Percentiles rank a stretch among this genome's conserved stretches.
Conservation (phyloP, 1,140 invertebrate genomes). For the Calycopis cecrops region DNA sequence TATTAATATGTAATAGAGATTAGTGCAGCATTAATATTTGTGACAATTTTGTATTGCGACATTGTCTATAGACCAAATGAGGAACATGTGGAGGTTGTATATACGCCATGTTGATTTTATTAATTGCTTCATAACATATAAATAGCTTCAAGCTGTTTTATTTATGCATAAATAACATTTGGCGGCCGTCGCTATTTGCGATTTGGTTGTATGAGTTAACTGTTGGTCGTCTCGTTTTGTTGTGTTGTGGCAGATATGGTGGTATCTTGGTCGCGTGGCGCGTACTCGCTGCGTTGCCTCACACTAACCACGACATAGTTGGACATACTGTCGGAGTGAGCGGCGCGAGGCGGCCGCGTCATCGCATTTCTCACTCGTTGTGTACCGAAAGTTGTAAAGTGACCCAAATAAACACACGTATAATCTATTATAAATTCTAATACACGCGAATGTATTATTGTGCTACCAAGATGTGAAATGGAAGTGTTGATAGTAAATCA, state of each 20-base stretch:
- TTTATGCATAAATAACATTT: slow-evolving; percentile 7
- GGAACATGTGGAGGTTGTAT: too few relatives aligned
- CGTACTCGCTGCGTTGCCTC: slow-evolving; percentile 22
- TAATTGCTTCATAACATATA: too few relatives aligned
- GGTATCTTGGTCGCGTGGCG: slow-evolving; percentile 38
- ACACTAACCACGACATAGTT: slow-evolving; percentile 8
- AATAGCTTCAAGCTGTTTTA: too few relatives aligned
- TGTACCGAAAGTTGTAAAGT: slow-evolving; percentile 39
- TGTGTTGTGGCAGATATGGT: slow-evolving; percentile 40
- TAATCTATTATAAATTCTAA: slow-evolving; percentile 11
- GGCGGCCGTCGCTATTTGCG: not conserved
- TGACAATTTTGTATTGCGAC: too few relatives aligned
- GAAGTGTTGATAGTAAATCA: slow-evolving; percentile 13
- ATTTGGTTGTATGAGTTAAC: slow-evolving; percentile 9
- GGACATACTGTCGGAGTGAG: slow-evolving; percentile 47
- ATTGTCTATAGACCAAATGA: too few relatives aligned
- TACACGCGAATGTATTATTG: slow-evolving; percentile 14
- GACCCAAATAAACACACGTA: slow-evolving; percentile 28
- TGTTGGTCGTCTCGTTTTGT: slow-evolving; percentile 33
- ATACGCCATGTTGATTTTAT: too few relatives aligned
- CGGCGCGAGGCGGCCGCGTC: slow-evolving; percentile 42
- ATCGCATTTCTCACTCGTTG: slow-evolving; percentile 22
- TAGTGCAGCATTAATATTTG: too few relatives aligned
- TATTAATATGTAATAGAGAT: too few relatives aligned
- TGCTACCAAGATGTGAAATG: slow-evolving; percentile 26